Percentiles rank a stretch among this genome's conserved stretches.
These are phyloP conservation scores for Cyrtodaria siliqua DNA, from an alignment of 2,888 invertebrate species.

Conservation along the genomic window DNA sequence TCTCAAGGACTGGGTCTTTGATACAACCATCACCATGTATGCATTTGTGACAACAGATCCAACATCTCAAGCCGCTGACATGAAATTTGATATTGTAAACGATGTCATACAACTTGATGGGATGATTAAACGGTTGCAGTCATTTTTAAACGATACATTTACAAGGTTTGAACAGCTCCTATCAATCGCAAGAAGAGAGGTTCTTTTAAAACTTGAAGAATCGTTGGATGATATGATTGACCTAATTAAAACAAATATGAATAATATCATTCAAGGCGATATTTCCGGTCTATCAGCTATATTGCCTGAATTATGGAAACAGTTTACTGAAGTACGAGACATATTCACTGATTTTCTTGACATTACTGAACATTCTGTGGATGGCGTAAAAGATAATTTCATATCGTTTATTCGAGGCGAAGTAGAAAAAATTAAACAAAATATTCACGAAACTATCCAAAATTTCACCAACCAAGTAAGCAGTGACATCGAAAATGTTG, in stretches of 20 bases:
- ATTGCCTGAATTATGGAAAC: conserved; percentile 20
- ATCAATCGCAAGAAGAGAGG: neutral
- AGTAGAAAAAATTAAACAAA: conserved; percentile 8
- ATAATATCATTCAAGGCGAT: neutral
- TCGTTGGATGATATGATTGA: neutral
- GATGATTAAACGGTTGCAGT: neutral
- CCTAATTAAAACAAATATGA: too few species aligned
- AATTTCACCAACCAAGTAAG: conserved; percentile 1
- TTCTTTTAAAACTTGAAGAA: neutral
- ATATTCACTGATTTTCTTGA: neutral
- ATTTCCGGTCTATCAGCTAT: neutral
- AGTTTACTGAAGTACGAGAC: neutral
- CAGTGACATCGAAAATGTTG: neutral
- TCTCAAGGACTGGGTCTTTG: conserved; percentile 36
- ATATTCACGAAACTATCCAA: neutral
- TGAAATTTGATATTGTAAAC: neutral
- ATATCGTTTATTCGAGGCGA: conserved; percentile 12
- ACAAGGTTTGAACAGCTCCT: neutral
- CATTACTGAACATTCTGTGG: conserved; percentile 5
- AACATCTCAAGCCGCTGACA: neutral
- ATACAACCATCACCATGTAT: conserved; percentile 8
- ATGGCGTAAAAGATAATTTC: conserved; percentile 14
- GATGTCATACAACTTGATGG: conserved; percentile 4
- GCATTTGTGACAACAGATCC: conserved; percentile 46
- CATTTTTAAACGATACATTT: neutral